These are phyloP conservation scores for Macropis europaea DNA, from an alignment of 2,888 invertebrate species.

Conservation along the genomic window DNA sequence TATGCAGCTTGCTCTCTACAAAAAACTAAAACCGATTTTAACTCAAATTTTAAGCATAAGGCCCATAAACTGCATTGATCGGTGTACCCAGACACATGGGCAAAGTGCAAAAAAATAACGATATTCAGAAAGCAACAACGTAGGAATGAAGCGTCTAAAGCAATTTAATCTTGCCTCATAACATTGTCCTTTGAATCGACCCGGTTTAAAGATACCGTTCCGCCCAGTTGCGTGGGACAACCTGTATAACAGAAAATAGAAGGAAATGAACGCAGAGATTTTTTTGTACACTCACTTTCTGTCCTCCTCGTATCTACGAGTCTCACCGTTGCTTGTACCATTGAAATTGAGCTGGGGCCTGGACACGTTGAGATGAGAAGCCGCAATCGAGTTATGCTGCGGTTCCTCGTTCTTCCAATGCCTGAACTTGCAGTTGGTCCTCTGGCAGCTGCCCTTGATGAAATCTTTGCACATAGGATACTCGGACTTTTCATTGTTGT, in stretches of 20 bases:
- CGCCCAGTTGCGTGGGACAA: no score
- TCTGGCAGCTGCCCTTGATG: conserved; percentile 81
- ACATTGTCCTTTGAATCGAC: no score
- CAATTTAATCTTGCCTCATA: no score
- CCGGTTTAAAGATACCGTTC: no score
- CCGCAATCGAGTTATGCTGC: conserved; percentile 66
- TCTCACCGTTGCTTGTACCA: conserved; percentile 65
- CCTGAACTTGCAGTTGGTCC: conserved; percentile 73
- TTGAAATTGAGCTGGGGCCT: conserved; percentile 72
- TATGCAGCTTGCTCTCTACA: no score
- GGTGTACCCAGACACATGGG: no score
- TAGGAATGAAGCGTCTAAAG: no score
- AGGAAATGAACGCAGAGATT: background rate
- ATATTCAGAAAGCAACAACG: no score
- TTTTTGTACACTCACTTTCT: conserved; percentile 66
- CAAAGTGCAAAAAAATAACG: no score
- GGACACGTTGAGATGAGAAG: conserved; percentile 66
- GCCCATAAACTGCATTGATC: no score
- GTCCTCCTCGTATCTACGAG: conserved; percentile 74
- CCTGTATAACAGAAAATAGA: background rate
- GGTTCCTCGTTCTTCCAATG: conserved; percentile 74
- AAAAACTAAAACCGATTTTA: no score
- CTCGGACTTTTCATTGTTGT: conserved; percentile 76
- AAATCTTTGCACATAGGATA: conserved; percentile 81
- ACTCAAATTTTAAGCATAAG: no score